Evolutionary conservation across 2,888 invertebrate genomes (phyloP), one percentile per base, ranked within the genome.

Genomic region (Zygaena filipendulae): DNA sequence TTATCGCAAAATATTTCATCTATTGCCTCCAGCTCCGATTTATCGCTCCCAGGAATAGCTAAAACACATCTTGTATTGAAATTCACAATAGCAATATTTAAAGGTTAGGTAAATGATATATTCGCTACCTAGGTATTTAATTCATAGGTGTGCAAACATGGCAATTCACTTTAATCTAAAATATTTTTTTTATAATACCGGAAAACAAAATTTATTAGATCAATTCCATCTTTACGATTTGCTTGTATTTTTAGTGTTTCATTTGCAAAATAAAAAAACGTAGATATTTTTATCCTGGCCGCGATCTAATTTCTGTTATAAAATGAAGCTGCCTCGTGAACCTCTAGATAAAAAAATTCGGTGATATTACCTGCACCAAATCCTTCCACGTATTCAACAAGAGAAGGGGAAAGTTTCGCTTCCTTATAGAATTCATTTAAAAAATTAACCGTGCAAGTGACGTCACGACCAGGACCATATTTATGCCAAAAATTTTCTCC

Each of bases 321-420:
- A n/a, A n/a, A n/a, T n/a, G n/a, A n/a, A n/a, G n/a, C n/a, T n/a
- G n/a, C n/a, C n/a, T n/a, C n/a, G n/a, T n/a, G n/a, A n/a, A n/a
- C n/a, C n/a, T n/a, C n/a, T n/a, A n/a, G n/a, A n/a, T n/a, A n/a
- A n/a, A n/a, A n/a, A n/a, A 11, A 11, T 21, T n/a, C n/a, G n/a
- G n/a, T 13, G 20, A 23, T 16, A 12, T 33, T 43, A 45, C 87
- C 87, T 29, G 86, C 83, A 9, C 87, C 87, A 56, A 87, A 87
- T 16, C 87, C 86, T 55, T 90, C 90, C 11, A 90, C 70, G 47
- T 83, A 90, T 20, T 75, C 67, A 1, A 90, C 74, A 1, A 50
- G 42, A 11, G 56, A 47, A 0, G 88, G 87, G 20, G 83, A 58
- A 3, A 90, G 47, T 3, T 70, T 66, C 8, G 82, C 81, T 46